Percentiles rank a stretch among this genome's conserved stretches.
Conservation (phyloP, 1,140 invertebrate genomes). For the Amphibalanus amphitrite region DNA sequence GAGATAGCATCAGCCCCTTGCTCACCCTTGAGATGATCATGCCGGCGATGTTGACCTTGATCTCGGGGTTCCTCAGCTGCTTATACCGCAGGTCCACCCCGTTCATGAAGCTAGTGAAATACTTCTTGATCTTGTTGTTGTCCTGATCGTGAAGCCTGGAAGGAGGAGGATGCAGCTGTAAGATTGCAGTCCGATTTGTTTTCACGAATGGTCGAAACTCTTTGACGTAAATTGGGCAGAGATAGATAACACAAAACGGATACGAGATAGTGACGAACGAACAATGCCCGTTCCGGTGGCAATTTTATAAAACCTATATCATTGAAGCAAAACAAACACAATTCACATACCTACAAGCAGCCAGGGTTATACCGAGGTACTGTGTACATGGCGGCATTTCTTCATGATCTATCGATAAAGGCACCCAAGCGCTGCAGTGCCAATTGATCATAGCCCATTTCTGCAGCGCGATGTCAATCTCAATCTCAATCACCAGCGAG, state of each 20-base stretch:
- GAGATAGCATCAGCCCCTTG: constrained; percentile 16
- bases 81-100: constrained; percentile 85
- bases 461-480: no score
- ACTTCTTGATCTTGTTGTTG: constrained; percentile 78
- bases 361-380: no score
- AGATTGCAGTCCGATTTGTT: constrained; percentile 11
- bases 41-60: constrained; percentile 81
- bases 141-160: constrained; percentile 66
- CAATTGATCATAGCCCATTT: no score
- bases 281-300: no score
- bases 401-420: no score
- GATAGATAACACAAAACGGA: neutral
- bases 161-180: constrained; percentile 11
- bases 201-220: neutral
- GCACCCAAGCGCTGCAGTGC: no score
- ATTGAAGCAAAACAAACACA: no score
- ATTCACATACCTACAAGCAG: no score
- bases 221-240: neutral
- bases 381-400: no score
- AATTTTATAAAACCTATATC: no score
- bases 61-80: constrained; percentile 73
- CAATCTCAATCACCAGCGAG: no score
- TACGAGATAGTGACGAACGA: no score
- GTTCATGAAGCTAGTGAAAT: constrained; percentile 92
- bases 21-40: constrained; percentile 87